Evolutionary conservation across 1,140 invertebrate genomes (phyloP), one percentile per base, ranked within the genome.

Genomic region (Pseudomyrmex sp.): DNA sequence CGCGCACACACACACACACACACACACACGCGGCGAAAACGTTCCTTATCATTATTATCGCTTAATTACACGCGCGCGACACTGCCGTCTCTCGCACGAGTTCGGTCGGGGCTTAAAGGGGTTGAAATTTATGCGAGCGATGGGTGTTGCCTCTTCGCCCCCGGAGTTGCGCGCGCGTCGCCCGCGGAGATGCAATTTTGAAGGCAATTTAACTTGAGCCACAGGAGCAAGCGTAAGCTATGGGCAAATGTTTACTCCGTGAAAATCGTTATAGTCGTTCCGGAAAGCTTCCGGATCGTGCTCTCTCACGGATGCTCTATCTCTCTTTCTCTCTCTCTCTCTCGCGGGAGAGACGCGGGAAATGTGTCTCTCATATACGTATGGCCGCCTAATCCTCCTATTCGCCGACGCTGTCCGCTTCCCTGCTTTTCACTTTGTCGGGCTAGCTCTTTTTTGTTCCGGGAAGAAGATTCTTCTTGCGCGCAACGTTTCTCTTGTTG

Each of bases 191-290:
- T 79, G 88, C 88, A 89, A 89, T 89, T 89, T 89, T 89, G 82
- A 89, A 89, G 88, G 88, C 87, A 89, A 89, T 89, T 89, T 89
- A 89, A 89, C 88, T 89, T 89, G 85, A 89, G 85, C 82, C 79
- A 75, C 88, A 87, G 61, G 70, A 72, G 70, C 88, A 72, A 83
- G 69, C 88, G 74, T 82, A 76, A 86, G 82, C 85, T 82, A 82
- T 54, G 72, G 79, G 82, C 75, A 87, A 89, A 89, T 89, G 85
- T 89, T 89, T 89, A 87, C 87, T 5, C 5, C 65, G 58, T 87
- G 85, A 77, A 87, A 90, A 88, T 88, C 86, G 86, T 87, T 85
- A 69, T 76, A 87, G 69, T 85, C 70, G 68, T 76, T 65, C 75
- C 26, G 59, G 35, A 59, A 62, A 58, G 62, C 72, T 72, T 59